These are phyloP conservation scores for Labroides dimidiatus DNA, from an alignment of 2,797 vertebrate genomes.

Conservation along the genomic window DNA sequence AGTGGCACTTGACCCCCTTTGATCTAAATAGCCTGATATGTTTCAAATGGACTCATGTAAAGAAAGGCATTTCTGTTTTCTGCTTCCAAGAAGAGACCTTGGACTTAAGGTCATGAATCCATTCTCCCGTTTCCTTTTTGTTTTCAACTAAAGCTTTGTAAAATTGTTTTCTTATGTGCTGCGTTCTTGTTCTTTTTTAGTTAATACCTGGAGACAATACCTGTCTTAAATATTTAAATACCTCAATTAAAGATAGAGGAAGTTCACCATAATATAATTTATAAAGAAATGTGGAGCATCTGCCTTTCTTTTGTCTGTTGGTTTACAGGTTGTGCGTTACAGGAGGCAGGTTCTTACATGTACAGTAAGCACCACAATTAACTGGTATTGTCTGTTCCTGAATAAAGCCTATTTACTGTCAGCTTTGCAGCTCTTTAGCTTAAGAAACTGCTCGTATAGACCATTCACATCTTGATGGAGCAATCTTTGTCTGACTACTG, in stretches of 20 bases:
- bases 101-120: slow-evolving; percentile 2
- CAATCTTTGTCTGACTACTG: neutral
- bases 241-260: neutral
- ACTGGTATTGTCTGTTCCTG: neutral
- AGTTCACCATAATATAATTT: neutral
- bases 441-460: neutral
- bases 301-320: neutral
- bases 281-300: neutral
- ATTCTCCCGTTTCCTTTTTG: slow-evolving; percentile 1
- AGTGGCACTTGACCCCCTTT: slow-evolving; percentile 44
- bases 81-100: neutral
- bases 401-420: neutral
- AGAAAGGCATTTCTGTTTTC: neutral
- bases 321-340: neutral
- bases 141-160: neutral
- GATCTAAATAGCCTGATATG: slow-evolving; percentile 38
- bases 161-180: neutral
- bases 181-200: neutral
- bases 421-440: neutral
- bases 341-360: neutral
- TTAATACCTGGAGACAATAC: neutral
- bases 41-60: slow-evolving; percentile 3
- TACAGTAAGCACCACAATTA: neutral
- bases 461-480: too few species aligned
- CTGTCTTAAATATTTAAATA: neutral